phyloP scores from a whole-genome alignment of 2,888 invertebrate species.

The Parnassius mnemosyne region DNA sequence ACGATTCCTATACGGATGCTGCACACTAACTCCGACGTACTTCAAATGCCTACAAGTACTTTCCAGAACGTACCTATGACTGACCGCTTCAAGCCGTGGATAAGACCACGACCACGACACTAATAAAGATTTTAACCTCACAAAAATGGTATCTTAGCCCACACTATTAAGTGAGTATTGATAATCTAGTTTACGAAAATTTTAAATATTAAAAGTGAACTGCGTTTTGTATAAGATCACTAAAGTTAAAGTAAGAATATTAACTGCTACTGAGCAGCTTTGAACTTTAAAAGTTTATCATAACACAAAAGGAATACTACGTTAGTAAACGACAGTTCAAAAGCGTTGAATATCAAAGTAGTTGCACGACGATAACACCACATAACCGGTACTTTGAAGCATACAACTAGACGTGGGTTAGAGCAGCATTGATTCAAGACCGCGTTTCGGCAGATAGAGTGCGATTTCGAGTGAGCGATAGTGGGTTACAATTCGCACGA shows the following conservation, averaged over 20 bases:
- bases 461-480: constrained; percentile 76
- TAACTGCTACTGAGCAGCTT: neutral
- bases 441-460: constrained; percentile 74
- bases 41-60: constrained; percentile 5
- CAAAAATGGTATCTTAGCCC: constrained; percentile 14
- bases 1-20: constrained; percentile 13
- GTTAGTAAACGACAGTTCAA: constrained; percentile 5
- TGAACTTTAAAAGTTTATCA: neutral
- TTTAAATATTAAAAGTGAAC: neutral
- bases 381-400: constrained; percentile 5
- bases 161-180: constrained; percentile 9
- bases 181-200: neutral
- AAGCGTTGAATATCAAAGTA: constrained; percentile 18
- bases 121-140: constrained; percentile 4
- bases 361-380: constrained; percentile 13
- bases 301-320: neutral
- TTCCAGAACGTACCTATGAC: constrained; percentile 7
- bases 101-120: constrained; percentile 6
- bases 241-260: no score
- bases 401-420: constrained; percentile 15
- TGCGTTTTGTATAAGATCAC: neutral
- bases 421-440: constrained; percentile 48
- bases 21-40: constrained; percentile 1
- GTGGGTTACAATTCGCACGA: constrained; percentile 75
- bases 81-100: neutral